Conservation (phyloP, 2,797 vertebrate genomes). For the Esox lucius region DNA sequence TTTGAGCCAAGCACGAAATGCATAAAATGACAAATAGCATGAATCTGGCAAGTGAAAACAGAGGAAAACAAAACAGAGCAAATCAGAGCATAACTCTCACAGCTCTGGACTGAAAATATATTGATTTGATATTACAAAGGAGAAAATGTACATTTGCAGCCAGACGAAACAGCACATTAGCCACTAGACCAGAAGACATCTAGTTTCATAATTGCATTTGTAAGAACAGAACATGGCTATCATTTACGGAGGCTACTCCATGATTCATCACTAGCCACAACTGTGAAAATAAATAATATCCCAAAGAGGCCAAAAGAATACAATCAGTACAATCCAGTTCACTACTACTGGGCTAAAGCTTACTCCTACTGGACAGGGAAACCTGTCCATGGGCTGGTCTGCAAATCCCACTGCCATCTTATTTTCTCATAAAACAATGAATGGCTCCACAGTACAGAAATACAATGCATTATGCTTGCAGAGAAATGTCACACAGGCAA, state of each 20-base stretch:
- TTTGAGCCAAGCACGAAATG: constrained; percentile 4
- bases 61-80: not conserved
- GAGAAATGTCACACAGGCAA: not conserved
- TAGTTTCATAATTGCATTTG: not conserved
- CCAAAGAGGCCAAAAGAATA: not conserved
- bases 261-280: not conserved
- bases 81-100: not conserved
- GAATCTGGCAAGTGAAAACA: not conserved
- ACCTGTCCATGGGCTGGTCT: constrained; percentile 33
- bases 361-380: no score
- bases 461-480: not conserved
- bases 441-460: not conserved
- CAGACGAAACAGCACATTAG: constrained; percentile 10
- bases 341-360: not conserved
- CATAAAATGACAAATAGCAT: not conserved
- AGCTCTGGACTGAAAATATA: not conserved
- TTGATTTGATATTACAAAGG: not conserved
- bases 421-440: constrained; percentile 48
- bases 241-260: not conserved
- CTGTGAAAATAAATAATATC: not conserved
- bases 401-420: constrained; percentile 49
- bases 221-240: not conserved
- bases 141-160: not conserved
- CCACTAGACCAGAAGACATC: not conserved
- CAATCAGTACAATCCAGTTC: not conserved